Evolutionary conservation across 2,797 vertebrate genomes (phyloP).

Genomic region (Lagodon rhomboides): DNA sequence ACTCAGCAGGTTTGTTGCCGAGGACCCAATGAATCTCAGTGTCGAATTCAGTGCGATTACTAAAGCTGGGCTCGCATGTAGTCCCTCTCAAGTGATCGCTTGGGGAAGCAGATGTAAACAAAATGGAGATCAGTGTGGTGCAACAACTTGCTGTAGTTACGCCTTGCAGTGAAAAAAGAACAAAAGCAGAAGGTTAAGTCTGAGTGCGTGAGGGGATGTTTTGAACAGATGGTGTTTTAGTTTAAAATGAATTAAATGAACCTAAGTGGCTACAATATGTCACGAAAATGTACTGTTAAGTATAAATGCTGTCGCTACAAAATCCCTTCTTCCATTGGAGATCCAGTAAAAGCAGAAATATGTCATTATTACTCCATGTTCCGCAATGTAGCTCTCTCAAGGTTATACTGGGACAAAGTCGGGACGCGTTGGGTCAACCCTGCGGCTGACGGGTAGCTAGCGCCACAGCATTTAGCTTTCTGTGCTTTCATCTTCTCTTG

Average conservation of each 20-base stretch:
- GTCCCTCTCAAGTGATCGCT: too few relatives aligned
- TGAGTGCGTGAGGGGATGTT: too few relatives aligned
- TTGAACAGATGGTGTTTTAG: too few relatives aligned
- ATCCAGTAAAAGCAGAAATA: constrained; percentile 5
- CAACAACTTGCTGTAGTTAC: too few relatives aligned
- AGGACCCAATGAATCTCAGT: too few relatives aligned
- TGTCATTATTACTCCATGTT: not conserved
- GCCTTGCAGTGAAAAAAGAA: too few relatives aligned
- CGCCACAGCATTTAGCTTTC: constrained; percentile 9
- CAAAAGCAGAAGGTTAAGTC: too few relatives aligned
- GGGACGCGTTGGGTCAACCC: not conserved
- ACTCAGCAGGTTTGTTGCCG: too few relatives aligned
- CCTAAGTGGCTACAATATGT: not conserved
- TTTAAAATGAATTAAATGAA: constrained; percentile 3
- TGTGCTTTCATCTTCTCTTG: constrained; percentile 55
- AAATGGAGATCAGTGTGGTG: too few relatives aligned
- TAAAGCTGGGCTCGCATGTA: too few relatives aligned
- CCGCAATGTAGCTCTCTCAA: not conserved
- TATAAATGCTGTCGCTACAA: not conserved
- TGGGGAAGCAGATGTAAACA: too few relatives aligned
- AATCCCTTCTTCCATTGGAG: not conserved
- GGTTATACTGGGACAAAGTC: constrained; percentile 49
- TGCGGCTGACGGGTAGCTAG: constrained; percentile 36
- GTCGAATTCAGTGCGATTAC: too few relatives aligned
- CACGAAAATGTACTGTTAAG: not conserved